Conservation (phyloP, 2,797 vertebrate genomes). For the Macroramphosus scolopax region DNA sequence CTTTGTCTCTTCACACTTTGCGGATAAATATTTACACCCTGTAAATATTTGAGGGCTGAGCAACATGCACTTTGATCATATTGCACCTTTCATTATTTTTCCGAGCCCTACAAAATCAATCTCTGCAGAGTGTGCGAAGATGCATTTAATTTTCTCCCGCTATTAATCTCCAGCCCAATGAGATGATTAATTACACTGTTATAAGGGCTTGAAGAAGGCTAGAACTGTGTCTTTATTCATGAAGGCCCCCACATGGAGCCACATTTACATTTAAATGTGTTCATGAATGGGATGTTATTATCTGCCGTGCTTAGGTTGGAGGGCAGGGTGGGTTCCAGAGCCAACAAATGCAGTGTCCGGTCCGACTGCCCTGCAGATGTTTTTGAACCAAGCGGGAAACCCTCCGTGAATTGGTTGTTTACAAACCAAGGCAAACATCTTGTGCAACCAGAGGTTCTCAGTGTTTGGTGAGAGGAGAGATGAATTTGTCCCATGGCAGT, state of each 20-base stretch:
- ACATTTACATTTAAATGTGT: conserved; percentile 71
- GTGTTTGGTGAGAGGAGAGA: conserved; percentile 53
- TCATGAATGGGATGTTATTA: conserved; percentile 54
- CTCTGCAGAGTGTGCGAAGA: conserved; percentile 55
- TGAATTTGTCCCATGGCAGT: conserved; percentile 45
- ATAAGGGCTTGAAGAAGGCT: conserved; percentile 54
- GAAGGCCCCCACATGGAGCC: conserved; percentile 40
- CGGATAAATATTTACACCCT: conserved; percentile 66
- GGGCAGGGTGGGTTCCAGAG: conserved; percentile 36
- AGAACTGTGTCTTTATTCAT: conserved; percentile 55
- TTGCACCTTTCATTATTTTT: conserved; percentile 60
- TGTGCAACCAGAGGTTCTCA: conserved; percentile 39
- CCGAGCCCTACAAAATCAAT: conserved; percentile 62
- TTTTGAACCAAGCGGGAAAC: conserved; percentile 21
- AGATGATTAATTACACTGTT: conserved; percentile 71
- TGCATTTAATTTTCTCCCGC: conserved; percentile 66
- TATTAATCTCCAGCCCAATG: conserved; percentile 69
- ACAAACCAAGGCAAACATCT: conserved; percentile 31
- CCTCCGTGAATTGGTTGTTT: conserved; percentile 27
- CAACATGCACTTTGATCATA: conserved; percentile 63
- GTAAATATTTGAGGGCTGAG: conserved; percentile 66
- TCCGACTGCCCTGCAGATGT: conserved; percentile 13
- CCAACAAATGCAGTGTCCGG: conserved; percentile 31
- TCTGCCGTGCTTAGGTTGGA: conserved; percentile 45
- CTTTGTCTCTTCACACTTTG: conserved; percentile 50